Base-by-base conservation (phyloP, 2,113 vertebrate species). In the Taxidea taxus region DNA sequence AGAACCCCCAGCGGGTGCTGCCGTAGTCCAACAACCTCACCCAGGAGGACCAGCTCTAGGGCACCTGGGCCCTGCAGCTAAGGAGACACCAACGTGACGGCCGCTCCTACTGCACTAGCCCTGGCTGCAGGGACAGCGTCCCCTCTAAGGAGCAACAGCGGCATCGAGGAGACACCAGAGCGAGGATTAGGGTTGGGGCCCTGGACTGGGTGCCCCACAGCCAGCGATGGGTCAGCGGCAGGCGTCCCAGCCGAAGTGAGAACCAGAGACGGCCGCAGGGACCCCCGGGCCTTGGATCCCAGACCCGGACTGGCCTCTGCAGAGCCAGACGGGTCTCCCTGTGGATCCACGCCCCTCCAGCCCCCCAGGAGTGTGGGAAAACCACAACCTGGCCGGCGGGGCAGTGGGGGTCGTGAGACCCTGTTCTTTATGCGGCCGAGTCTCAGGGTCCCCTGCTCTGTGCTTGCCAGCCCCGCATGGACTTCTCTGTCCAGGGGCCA, bases 51-150 rank as follows among this genome's bases (percentile, higher is more conserved):
- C 27, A 27, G 82, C 75, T 49, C 13, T 0, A 0, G 4, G 20
- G 68, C 49, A 49, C 37, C 18, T 9, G 1, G 0, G 10, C 0
- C 27, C 39, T 13, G 4, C 60, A 0, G 4, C 31, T 15, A 21
- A 51, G 86, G 37, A 44, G 14, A 31, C 1, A 27, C 23, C 7
- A 27, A 27, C 1, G 11, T 49, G 4, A 6, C 12, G 2, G 0
- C 15, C 0, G 25, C 11, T 13, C 25, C 39, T 0, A 1, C 10
- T 3, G 34, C 4, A 12, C 39, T 20, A n/a, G 51, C 42, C 29
- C 1, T 5, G 1, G 54, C 37, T 0, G 8, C 18, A 13, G 0
- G 13, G 47, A 12, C 56, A 16, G 0, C 1, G 0, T 1, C 37
- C 10, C 21, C 5, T 10, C 18, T 6, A 6, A 31, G 27, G 58